phyloP scores from a whole-genome alignment of 2,888 invertebrate species.

The Catocala nupta region DNA sequence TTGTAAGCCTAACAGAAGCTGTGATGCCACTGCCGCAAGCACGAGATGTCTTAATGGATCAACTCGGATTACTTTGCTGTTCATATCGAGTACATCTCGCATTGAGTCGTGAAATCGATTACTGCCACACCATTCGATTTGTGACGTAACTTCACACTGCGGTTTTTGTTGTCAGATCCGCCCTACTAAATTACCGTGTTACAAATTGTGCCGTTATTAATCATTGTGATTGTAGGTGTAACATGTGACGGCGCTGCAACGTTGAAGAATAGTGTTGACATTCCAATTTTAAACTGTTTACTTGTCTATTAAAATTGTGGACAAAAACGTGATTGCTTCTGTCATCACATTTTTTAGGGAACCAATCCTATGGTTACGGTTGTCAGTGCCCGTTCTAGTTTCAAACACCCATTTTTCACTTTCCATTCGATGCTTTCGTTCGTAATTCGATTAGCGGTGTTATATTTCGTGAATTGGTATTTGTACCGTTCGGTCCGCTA shows the following conservation, averaged over 20 bases:
- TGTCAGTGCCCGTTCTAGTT: constrained; percentile 32
- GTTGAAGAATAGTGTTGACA: neutral
- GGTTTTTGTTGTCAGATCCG: constrained; percentile 63
- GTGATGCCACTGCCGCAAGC: constrained; percentile 59
- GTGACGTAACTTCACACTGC: constrained; percentile 67
- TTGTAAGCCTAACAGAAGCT: constrained; percentile 62
- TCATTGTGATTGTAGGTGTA: constrained; percentile 37
- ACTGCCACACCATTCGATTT: constrained; percentile 58
- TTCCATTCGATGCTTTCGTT: constrained; percentile 53
- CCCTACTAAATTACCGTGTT: constrained; percentile 68
- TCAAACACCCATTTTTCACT: constrained; percentile 50
- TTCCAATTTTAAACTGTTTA: neutral
- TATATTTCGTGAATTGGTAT: constrained; percentile 61
- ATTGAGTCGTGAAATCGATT: constrained; percentile 71
- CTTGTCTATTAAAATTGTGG: neutral
- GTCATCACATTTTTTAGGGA: constrained; percentile 23
- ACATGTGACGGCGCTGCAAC: constrained; percentile 11
- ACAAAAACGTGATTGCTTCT: constrained; percentile 23
- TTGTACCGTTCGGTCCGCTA: constrained; percentile 57
- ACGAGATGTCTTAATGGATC: constrained; percentile 63
- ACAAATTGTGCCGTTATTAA: constrained; percentile 62
- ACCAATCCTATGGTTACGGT: constrained; percentile 18
- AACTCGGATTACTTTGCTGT: constrained; percentile 56
- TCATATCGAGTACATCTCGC: constrained; percentile 59
- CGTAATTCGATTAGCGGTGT: constrained; percentile 70